Evolutionary conservation across 1,140 invertebrate genomes (phyloP), one percentile per base, ranked within the genome.

Genomic region (Diploscapter pachys): DNA sequence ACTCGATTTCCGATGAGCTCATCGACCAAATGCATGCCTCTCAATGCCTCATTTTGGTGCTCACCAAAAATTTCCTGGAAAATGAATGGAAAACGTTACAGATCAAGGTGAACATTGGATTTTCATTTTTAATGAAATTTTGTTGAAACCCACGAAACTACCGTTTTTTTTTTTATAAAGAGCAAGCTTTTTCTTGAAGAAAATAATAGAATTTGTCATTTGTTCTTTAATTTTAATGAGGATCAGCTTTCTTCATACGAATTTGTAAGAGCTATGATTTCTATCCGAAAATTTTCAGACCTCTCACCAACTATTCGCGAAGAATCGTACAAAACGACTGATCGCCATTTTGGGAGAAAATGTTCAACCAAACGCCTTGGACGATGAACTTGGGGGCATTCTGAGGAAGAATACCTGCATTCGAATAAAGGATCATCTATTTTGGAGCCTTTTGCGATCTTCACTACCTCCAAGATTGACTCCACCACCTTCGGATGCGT

Each of bases 61-160:
- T 84, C 48, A 84, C 83, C 0, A 68, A 71, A 48, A 71, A 75
- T 52, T 84, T 84, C 75, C 63, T 85, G 51, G 77, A 79, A 53
- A 81, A 82, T 57, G 82, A 84, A 62, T 84, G 82, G 82, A 61
- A 52, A 5, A 75, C 77, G 4, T n/a, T 85, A 13, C 80, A 81
- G 66, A 80, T 84, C 63, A 80, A 79, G 70, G 70, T 76, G 49
- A 65, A 9, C 2, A 5, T 54, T 6, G 48, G 5, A 52, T 11
- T 70, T 31, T 31, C 1, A 31, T 0, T 31, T 31, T 31, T 31
- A 31, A 31, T 31, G 31, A 31, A 31, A 31, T 31, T 31, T 31
- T 31, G 63, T 64, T 8, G 63, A 31, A 64, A 2, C 1, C 31
- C 31, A 31, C 31, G 31, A 2, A 63, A 50, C 5, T 63, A 63